Conservation (phyloP, 2,113 vertebrate genomes). For the Pygathrix nemaeus region DNA sequence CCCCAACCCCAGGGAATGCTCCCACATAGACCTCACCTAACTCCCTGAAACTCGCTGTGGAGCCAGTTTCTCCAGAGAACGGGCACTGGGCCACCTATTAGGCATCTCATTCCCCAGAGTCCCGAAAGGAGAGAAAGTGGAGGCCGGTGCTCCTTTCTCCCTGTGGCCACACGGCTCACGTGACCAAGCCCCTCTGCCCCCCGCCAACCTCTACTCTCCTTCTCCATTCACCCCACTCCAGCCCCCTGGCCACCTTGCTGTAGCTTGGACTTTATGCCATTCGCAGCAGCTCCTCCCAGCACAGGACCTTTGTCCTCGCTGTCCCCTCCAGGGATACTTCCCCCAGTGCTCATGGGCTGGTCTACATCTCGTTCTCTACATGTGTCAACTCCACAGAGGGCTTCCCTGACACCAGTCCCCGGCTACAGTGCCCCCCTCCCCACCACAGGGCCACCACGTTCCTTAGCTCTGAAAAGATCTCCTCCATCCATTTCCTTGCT, state of each 20-base stretch:
- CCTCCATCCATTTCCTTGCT: not conserved
- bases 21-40: not conserved
- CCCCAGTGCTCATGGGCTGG: not conserved
- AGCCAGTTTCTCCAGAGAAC: not conserved
- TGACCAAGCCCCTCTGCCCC: not conserved
- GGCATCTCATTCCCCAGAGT: not conserved
- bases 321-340: too few species aligned
- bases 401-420: not conserved
- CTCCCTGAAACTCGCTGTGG: not conserved
- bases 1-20: too few species aligned
- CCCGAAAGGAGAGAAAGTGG: not conserved
- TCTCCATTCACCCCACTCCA: fast-evolving
- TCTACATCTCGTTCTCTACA: not conserved
- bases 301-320: not conserved
- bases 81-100: not conserved
- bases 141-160: not conserved
- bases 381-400: not conserved
- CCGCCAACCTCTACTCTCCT: not conserved
- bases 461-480: not conserved
- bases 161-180: fast-evolving
- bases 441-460: not conserved
- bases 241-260: not conserved
- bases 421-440: not conserved
- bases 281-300: not conserved
- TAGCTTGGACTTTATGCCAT: not conserved